Base-by-base conservation (phyloP, 2,888 invertebrate genomes). In the Scaptomyza reducta region DNA sequence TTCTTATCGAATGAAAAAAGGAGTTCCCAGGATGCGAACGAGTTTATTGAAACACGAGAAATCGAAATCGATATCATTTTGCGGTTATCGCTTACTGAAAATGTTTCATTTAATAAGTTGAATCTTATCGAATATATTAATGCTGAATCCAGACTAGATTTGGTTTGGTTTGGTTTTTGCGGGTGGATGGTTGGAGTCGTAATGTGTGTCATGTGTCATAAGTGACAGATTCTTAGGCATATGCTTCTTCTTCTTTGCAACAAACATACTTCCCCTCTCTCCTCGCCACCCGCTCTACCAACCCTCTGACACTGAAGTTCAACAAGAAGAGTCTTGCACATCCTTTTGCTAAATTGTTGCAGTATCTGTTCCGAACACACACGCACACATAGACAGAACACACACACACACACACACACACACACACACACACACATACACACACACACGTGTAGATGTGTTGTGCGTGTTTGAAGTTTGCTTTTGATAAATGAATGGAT, bases 181-280 rank as follows among this genome's bases (percentile, higher is more conserved):
- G 18, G 14, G 29, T 11, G 47, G 10, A 22, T 14, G 42, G 47
- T 29, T 55, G 31, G 68, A 49, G 80, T 76, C 82, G 69, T 85
- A 79, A 87, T 88, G 79, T 85, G 84, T 88, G 87, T 88, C 88
- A 87, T 87, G 74, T 87, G 87, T 88, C 88, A 87, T 86, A 84
- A 76, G 77, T 87, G 88, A 87, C 86, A 88, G 86, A 87, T 88
- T 87, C 87, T 82, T 87, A 85, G 88, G 82, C 87, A 77, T 85
- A 77, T 82, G 80, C 87, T 80, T 85, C 84, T 33, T 14, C 7
- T 14, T 2, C 13, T 38, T 0, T 38, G 53, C 86, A 5, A 27
- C 27, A 5, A 5, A 27, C 27, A 27, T 6, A 2, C 27, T 22
- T 22, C 3, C 22, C 22, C 29, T 9, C 9, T 9, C 10, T 10